Conservation (phyloP, 2,888 invertebrate species). For the Lithodes maja region DNA sequence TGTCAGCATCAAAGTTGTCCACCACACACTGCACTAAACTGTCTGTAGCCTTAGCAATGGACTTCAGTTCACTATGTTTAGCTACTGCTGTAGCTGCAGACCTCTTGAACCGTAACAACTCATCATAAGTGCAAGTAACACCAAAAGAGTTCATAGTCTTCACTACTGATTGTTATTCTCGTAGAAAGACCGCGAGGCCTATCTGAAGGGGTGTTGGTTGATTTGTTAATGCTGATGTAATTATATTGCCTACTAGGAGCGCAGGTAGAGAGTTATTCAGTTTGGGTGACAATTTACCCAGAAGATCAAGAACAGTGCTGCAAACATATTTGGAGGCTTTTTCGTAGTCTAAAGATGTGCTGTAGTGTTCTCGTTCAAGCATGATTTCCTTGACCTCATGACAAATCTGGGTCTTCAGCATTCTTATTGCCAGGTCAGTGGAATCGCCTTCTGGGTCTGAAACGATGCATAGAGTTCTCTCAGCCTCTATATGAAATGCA, state of each 20-base stretch:
- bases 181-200: too few relatives aligned
- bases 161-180: too few relatives aligned
- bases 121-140: too few relatives aligned
- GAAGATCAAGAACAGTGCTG: slow-evolving; percentile 32
- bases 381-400: slow-evolving; percentile 26
- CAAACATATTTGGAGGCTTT: slow-evolving; percentile 28
- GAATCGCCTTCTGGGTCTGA: slow-evolving; percentile 30
- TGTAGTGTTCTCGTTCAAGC: slow-evolving; percentile 27
- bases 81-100: too few relatives aligned
- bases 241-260: neutral
- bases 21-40: too few relatives aligned
- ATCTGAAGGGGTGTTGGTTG: too few relatives aligned
- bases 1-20: too few relatives aligned
- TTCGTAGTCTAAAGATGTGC: slow-evolving; percentile 30
- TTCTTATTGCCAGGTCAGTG: slow-evolving; percentile 17
- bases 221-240: too few relatives aligned
- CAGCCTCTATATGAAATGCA: neutral
- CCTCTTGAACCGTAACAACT: too few relatives aligned
- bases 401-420: slow-evolving; percentile 34
- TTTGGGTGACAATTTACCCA: slow-evolving; percentile 21
- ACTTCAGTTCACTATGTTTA: too few relatives aligned
- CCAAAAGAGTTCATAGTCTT: too few relatives aligned
- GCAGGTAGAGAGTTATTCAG: slow-evolving; percentile 27
- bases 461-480: slow-evolving; percentile 30
- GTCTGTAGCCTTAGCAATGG: too few relatives aligned